Percentiles rank a stretch among this genome's conserved stretches.
These are phyloP conservation scores for Hydraecia micacea DNA, from an alignment of 2,888 invertebrate species.

Conservation along the genomic window DNA sequence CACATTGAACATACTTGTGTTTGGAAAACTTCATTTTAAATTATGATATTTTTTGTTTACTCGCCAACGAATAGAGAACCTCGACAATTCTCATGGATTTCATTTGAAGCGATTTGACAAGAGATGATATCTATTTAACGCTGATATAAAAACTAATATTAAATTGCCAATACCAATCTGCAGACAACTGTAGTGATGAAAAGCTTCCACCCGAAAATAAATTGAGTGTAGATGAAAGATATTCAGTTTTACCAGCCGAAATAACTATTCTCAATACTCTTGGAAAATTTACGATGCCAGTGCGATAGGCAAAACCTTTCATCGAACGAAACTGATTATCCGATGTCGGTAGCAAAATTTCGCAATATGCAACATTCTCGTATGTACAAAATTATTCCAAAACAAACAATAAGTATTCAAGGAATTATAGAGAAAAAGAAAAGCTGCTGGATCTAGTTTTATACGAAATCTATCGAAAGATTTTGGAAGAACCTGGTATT, in stretches of 20 bases:
- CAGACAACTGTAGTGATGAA: neutral
- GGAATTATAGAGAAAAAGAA: neutral
- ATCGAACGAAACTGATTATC: neutral
- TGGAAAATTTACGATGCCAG: neutral
- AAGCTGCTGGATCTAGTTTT: neutral
- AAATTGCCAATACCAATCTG: neutral
- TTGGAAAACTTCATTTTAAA: conserved; percentile 17
- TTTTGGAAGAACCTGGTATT: no score
- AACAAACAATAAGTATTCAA: neutral
- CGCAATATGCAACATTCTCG: neutral
- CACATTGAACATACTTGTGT: conserved; percentile 21
- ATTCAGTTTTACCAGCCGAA: neutral
- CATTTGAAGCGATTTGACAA: neutral
- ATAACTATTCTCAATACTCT: neutral
- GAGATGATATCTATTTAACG: neutral
- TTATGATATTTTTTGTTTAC: neutral
- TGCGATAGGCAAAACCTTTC: neutral
- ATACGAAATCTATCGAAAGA: neutral
- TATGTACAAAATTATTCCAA: neutral
- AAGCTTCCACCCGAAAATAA: neutral
- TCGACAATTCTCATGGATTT: neutral
- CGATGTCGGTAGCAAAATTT: neutral
- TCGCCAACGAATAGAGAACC: neutral
- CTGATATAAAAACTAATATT: neutral
- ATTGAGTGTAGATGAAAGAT: neutral